These are phyloP conservation scores for Sciurus carolinensis DNA, from an alignment of 2,797 vertebrate genomes.

Conservation along the genomic window DNA sequence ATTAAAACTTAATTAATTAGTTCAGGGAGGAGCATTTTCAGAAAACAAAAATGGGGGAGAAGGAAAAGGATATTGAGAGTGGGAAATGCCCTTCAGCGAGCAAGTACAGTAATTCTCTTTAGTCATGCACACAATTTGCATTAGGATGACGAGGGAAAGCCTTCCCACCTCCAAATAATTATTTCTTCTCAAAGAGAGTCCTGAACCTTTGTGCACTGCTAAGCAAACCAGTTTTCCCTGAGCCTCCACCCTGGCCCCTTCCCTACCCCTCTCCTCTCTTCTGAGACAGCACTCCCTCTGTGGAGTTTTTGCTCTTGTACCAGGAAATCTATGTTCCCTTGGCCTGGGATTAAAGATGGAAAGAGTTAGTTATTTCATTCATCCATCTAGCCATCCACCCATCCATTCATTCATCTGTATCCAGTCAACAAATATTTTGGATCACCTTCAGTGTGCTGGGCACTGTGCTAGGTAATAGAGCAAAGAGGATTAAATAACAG, in stretches of 20 bases:
- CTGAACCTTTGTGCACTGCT: not conserved
- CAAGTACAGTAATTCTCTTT: not conserved
- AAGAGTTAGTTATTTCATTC: not conserved
- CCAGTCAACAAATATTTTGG: not conserved
- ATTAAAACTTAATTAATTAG: not conserved
- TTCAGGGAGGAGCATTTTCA: not conserved
- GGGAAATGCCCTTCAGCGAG: not conserved
- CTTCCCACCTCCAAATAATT: not conserved
- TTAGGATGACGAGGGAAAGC: not conserved
- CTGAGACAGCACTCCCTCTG: not conserved
- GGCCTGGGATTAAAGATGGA: constrained; percentile 1
- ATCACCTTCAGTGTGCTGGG: not conserved
- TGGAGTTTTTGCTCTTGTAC: not conserved
- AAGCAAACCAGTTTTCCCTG: not conserved
- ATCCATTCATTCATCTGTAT: not conserved
- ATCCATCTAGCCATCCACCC: not conserved
- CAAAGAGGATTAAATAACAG: not conserved
- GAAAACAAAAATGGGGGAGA: not conserved
- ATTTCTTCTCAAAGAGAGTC: not conserved
- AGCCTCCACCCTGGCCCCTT: not conserved
- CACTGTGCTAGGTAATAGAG: not conserved
- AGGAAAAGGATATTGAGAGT: not conserved
- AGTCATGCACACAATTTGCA: not conserved
- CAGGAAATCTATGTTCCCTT: not conserved
- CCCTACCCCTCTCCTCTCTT: not conserved